Evolutionary conservation across 2,113 vertebrate genomes (phyloP).

Genomic region (Pelecanus crispus): DNA sequence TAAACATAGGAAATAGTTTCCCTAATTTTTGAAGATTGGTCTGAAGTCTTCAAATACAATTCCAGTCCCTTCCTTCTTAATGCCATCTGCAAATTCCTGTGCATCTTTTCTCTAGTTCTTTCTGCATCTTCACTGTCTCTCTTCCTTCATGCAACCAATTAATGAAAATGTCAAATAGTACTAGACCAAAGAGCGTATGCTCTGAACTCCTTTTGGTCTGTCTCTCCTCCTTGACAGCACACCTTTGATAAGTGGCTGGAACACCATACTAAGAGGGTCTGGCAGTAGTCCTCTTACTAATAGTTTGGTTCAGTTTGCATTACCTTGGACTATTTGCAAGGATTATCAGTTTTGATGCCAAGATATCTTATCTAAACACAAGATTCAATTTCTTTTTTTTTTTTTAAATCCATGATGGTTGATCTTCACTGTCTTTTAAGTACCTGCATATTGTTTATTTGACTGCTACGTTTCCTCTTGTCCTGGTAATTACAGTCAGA

Average conservation of each 20-base stretch:
- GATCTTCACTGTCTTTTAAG: background rate
- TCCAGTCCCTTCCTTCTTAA: background rate
- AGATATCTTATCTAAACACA: background rate
- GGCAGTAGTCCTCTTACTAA: background rate
- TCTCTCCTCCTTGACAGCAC: background rate
- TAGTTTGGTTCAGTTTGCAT: background rate
- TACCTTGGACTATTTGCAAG: background rate
- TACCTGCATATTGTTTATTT: background rate
- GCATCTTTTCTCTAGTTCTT: background rate
- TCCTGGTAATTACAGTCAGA: background rate
- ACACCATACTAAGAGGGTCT: background rate
- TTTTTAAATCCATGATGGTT: background rate
- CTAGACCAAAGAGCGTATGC: background rate
- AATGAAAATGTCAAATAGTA: background rate
- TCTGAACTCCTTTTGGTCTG: background rate
- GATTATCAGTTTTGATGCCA: background rate
- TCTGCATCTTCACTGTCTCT: background rate
- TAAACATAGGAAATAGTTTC: background rate
- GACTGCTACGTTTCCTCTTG: background rate
- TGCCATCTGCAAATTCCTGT: background rate
- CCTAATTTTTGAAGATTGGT: background rate
- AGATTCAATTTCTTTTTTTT: background rate
- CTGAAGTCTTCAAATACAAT: background rate
- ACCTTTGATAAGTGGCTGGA: background rate
- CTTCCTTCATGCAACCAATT: background rate